Conservation (phyloP, 2,797 vertebrate species). For the Acrossocheilus fasciatus region DNA sequence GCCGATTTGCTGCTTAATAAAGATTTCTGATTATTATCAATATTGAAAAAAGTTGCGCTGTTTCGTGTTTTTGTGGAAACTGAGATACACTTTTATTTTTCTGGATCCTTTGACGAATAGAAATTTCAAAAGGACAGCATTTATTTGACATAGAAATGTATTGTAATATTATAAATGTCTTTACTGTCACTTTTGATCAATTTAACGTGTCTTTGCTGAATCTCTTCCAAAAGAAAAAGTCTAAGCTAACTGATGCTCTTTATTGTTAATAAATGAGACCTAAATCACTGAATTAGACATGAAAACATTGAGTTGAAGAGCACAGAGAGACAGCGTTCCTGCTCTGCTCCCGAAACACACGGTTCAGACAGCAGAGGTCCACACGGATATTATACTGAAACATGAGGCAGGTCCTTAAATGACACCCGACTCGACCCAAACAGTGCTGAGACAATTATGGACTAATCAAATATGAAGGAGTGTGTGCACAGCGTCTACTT, state of each 20-base stretch:
- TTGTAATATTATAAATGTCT: background rate
- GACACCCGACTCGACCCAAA: background rate
- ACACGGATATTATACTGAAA: background rate
- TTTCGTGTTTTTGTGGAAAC: background rate
- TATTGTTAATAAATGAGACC: constrained; percentile 11
- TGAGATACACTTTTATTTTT: background rate
- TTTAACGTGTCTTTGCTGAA: background rate
- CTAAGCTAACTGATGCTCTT: background rate
- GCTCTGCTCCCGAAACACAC: background rate
- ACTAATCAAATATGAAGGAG: background rate
- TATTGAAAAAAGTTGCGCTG: too few relatives aligned
- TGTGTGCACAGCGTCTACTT: background rate
- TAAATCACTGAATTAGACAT: background rate
- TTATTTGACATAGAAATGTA: background rate
- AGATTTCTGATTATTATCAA: too few relatives aligned
- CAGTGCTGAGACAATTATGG: background rate
- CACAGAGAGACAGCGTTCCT: background rate
- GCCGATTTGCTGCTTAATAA: too few relatives aligned
- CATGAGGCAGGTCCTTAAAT: background rate
- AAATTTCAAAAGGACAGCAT: background rate
- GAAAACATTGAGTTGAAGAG: background rate
- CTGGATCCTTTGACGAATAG: background rate
- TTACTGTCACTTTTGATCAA: background rate
- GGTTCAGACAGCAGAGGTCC: background rate
- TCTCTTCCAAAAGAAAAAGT: background rate